A percentile compares a stretch with the other conserved stretches of the same genome.
Conservation (phyloP, 1,140 invertebrate species). For the Drosophila triauraria region DNA sequence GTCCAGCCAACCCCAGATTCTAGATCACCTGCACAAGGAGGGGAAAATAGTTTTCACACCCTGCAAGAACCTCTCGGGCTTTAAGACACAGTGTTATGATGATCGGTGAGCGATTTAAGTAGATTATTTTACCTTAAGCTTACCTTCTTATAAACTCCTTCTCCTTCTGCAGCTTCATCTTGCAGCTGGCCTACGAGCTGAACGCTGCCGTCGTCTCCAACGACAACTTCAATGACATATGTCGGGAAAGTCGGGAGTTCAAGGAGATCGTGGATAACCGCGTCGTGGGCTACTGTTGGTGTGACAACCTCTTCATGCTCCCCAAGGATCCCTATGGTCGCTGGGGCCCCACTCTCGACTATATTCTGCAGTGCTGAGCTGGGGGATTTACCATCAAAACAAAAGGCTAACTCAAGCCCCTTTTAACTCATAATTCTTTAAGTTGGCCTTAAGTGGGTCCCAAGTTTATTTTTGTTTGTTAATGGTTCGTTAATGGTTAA, state of each 20-base stretch:
- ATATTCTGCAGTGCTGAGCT: too few relatives aligned
- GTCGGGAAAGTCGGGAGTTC: constrained; percentile 92
- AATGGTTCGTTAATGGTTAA: constrained; percentile 15
- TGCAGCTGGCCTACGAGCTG: constrained; percentile 93
- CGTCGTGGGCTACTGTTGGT: constrained; percentile 83
- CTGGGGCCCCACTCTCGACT: too few relatives aligned
- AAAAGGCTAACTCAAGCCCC: too few relatives aligned
- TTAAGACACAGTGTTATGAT: constrained; percentile 94
- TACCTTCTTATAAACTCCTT: not conserved
- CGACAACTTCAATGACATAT: constrained; percentile 89
- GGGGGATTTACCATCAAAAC: too few relatives aligned
- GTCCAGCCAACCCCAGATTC: constrained; percentile 87
- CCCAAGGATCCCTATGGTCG: too few relatives aligned
- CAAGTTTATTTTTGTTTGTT: not conserved
- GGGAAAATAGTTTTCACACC: constrained; percentile 94
- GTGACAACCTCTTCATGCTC: too few relatives aligned
- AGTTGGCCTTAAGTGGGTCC: not conserved
- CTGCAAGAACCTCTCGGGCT: constrained; percentile 90
- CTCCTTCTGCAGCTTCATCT: constrained; percentile 88
- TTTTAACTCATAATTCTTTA: not conserved
- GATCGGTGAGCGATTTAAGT: constrained; percentile 86
- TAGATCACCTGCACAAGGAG: constrained; percentile 90
- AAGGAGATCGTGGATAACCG: constrained; percentile 88
- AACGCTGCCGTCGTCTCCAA: constrained; percentile 95
- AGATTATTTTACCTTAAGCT: not conserved